Conservation (phyloP, 2,797 vertebrate genomes). For the Stomatorhinus walkeri region DNA sequence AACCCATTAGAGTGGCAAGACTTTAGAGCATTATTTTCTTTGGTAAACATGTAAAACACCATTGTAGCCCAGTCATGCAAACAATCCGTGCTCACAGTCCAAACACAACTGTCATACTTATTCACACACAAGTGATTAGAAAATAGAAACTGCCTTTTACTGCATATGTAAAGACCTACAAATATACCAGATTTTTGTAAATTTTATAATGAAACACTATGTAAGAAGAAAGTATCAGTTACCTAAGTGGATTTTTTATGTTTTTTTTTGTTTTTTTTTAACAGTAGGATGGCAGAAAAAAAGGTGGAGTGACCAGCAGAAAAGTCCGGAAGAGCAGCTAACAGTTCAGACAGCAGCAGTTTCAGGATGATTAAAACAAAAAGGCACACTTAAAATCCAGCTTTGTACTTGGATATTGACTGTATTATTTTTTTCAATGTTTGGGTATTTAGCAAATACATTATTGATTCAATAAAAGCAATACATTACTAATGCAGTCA, state of each 20-base stretch:
- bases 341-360: background rate
- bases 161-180: background rate
- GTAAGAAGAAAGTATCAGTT: background rate
- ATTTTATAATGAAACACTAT: background rate
- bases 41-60: background rate
- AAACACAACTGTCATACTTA: background rate
- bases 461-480: conserved; percentile 1
- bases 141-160: background rate
- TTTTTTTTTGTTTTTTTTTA: background rate
- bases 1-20: background rate
- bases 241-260: background rate
- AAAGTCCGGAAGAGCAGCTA: background rate
- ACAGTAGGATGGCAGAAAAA: background rate
- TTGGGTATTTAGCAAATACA: background rate
- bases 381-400: background rate
- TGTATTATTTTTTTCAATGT: background rate
- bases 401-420: background rate
- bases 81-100: background rate
- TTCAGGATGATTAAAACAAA: background rate
- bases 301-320: background rate
- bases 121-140: background rate
- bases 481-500: background rate
- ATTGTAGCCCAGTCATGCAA: background rate
- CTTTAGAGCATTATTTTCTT: background rate
- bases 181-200: background rate